A percentile compares a stretch with the other conserved stretches of the same genome.
phyloP scores from a whole-genome alignment of 2,797 vertebrate species.

The Neomorphus geoffroyi region DNA sequence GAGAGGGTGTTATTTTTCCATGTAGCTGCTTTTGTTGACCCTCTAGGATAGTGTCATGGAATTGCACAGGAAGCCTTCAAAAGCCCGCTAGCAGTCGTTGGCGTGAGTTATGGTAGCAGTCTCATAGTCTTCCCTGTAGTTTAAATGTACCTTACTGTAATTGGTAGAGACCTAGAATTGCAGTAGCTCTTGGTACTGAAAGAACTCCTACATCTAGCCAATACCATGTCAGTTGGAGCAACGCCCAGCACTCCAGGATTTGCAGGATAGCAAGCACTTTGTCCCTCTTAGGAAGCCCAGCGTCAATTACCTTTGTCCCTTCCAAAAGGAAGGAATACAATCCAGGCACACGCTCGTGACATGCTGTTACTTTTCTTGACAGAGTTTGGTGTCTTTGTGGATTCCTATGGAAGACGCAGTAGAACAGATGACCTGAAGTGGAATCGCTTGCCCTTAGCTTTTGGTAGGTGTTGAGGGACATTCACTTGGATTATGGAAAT shows the following conservation, averaged over 20 bases:
- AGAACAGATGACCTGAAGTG: constrained; percentile 96
- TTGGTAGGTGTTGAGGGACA: constrained; percentile 80
- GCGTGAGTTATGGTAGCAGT: neutral
- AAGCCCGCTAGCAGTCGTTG: neutral
- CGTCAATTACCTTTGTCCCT: neutral
- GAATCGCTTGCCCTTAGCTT: constrained; percentile 95
- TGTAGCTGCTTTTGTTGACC: neutral
- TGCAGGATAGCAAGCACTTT: neutral
- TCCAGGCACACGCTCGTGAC: neutral
- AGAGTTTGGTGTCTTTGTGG: constrained; percentile 99
- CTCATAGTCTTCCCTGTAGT: neutral
- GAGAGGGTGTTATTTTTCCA: neutral
- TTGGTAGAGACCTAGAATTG: neutral
- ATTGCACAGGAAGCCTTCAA: neutral
- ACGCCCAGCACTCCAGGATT: neutral
- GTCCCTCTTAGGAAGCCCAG: neutral
- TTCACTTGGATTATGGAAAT: neutral
- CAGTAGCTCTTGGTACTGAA: neutral
- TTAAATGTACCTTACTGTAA: neutral
- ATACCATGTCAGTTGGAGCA: neutral
- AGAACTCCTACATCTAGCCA: neutral
- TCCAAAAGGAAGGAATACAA: neutral
- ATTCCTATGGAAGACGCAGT: constrained; percentile 93
- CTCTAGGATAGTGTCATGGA: neutral
- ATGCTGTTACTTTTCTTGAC: neutral